Percentiles rank a stretch among this genome's conserved stretches.
Evolutionary conservation across 2,113 vertebrate genomes (phyloP).

Genomic region (Cottus gobio): DNA sequence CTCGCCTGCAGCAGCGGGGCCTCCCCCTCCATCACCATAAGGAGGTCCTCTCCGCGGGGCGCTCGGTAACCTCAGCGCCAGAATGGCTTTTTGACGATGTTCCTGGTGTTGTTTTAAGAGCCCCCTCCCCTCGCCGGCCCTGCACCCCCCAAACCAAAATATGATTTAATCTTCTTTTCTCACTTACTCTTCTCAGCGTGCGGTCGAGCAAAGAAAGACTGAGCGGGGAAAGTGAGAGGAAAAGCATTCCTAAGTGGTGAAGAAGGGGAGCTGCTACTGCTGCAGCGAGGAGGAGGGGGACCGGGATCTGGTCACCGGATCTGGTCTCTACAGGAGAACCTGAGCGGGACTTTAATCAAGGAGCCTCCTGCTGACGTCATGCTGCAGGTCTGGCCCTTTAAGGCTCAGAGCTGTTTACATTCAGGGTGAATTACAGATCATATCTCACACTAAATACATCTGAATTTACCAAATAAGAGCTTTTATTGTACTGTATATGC

Average conservation of each 20-base stretch:
- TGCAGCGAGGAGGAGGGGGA: constrained; percentile 52
- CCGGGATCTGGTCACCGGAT: constrained; percentile 64
- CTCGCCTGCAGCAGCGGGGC: constrained; percentile 86
- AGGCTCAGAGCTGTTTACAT: constrained; percentile 47
- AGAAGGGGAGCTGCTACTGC: constrained; percentile 78
- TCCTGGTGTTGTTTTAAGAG: constrained; percentile 84
- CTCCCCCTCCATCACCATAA: constrained; percentile 89
- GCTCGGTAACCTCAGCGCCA: constrained; percentile 81
- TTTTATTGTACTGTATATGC: not conserved
- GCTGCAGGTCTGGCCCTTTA: too few relatives aligned
- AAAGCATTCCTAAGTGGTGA: constrained; percentile 81
- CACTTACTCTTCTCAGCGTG: constrained; percentile 88
- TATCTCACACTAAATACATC: not conserved
- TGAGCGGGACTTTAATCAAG: constrained; percentile 73
- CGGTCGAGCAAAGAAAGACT: constrained; percentile 38
- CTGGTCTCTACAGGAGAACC: constrained; percentile 65
- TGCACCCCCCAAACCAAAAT: constrained; percentile 60
- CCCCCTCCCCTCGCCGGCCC: constrained; percentile 39
- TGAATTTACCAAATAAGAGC: not conserved
- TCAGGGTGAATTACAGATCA: constrained; percentile 1
- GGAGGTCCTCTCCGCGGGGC: constrained; percentile 82
- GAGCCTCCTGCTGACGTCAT: constrained; percentile 65
- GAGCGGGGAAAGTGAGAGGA: constrained; percentile 46
- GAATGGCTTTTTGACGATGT: constrained; percentile 87
- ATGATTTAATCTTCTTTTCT: constrained; percentile 84